Conservation (phyloP, 2,888 invertebrate species). For the Timema cristinae region DNA sequence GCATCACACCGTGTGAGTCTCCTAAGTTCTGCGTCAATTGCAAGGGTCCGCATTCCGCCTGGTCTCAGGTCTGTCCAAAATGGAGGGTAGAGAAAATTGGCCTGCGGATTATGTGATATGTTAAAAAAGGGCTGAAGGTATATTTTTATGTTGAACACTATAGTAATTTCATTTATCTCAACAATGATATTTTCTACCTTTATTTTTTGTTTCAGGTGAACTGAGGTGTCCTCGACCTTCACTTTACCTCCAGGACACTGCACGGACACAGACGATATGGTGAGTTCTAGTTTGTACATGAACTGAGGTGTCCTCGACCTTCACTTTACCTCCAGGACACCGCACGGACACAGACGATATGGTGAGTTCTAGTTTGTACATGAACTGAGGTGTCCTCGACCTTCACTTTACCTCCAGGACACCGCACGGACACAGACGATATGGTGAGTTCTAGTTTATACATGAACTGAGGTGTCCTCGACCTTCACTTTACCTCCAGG, state of each 20-base stretch:
- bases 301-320: slow-evolving; percentile 49
- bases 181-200: not conserved
- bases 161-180: too few species aligned
- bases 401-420: slow-evolving; percentile 44
- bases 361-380: slow-evolving; percentile 56
- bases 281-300: slow-evolving; percentile 54
- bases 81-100: too few species aligned
- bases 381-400: slow-evolving; percentile 52
- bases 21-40: too few species aligned
- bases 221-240: slow-evolving; percentile 47
- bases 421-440: slow-evolving; percentile 70
- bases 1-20: too few species aligned
- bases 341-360: slow-evolving; percentile 75
- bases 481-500: too few species aligned
- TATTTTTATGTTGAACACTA: too few species aligned
- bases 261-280: slow-evolving; percentile 78
- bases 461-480: slow-evolving; percentile 53
- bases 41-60: too few species aligned
- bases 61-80: too few species aligned
- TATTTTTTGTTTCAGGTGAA: slow-evolving; percentile 51
- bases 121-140: too few species aligned
- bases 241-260: slow-evolving; percentile 46
- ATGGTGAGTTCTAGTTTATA: slow-evolving; percentile 58
- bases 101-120: too few species aligned
- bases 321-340: slow-evolving; percentile 45